A percentile compares a stretch with the other conserved stretches of the same genome.
Evolutionary conservation across 2,888 invertebrate genomes (phyloP).

Genomic region (Torymus texanus): DNA sequence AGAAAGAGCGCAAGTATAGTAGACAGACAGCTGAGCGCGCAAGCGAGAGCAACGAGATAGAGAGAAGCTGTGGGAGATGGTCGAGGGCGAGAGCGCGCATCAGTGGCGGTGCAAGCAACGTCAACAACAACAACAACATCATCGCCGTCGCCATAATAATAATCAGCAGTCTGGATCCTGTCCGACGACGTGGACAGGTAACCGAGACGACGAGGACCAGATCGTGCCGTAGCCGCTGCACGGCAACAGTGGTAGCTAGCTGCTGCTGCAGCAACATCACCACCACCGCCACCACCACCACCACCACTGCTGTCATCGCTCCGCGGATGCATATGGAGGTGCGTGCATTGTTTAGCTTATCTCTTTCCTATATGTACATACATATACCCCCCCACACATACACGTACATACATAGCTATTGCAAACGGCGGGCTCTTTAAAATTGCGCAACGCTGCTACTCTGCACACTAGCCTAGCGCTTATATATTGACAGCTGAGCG

Average conservation of each 20-base stretch:
- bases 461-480: not conserved
- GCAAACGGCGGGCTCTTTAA: no score
- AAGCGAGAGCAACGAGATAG: no score
- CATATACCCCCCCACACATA: no score
- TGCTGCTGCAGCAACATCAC: conserved; percentile 1
- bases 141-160: not conserved
- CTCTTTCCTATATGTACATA: no score
- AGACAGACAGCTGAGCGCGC: no score
- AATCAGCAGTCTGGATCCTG: no score
- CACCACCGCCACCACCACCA: conserved; percentile 3
- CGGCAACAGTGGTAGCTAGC: not conserved
- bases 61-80: conserved; percentile 7
- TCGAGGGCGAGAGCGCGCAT: not conserved
- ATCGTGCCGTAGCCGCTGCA: no score
- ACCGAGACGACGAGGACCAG: no score
- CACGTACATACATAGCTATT: no score
- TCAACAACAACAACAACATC: not conserved
- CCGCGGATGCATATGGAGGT: conserved; percentile 52
- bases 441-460: no score
- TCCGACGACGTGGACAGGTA: no score
- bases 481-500: conserved; percentile 12
- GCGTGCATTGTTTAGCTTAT: not conserved
- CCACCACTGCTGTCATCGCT: not conserved
- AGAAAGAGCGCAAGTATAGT: no score
- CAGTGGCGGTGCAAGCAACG: not conserved